Conservation (phyloP, 37 sponge, comb jelly and placozoan genomes). For the Lycopodina hypogea region DNA sequence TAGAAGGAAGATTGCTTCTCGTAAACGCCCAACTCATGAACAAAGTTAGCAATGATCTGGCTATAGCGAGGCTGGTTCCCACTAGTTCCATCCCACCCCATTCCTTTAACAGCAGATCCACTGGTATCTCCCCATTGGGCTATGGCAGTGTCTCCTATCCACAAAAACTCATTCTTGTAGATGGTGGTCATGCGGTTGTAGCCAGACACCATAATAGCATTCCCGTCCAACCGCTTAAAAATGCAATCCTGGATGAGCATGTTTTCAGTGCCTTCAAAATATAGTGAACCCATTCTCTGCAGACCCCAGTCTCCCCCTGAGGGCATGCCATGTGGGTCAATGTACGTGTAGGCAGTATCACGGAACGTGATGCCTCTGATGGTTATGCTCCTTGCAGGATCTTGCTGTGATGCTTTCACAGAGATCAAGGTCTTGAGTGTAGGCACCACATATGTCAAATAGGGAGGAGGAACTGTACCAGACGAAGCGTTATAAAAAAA, state of each 20-base stretch:
- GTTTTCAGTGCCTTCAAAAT: conserved; percentile 51
- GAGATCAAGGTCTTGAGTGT: conserved; percentile 29
- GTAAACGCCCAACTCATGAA: conserved; percentile 71
- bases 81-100: conserved; percentile 64
- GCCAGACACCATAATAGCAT: conserved; percentile 46
- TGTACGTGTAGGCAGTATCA: conserved; percentile 62
- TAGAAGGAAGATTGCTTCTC: conserved; percentile 65
- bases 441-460: conserved; percentile 29
- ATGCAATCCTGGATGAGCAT: conserved; percentile 25
- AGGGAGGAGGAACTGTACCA: conserved; percentile 35
- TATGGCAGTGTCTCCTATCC: conserved; percentile 70
- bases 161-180: conserved; percentile 49
- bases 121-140: conserved; percentile 56
- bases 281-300: conserved; percentile 49
- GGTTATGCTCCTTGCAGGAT: conserved; percentile 35
- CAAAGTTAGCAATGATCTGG: conserved; percentile 46
- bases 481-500: conserved; percentile 29
- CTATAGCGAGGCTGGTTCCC: conserved; percentile 62
- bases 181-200: conserved; percentile 56
- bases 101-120: conserved; percentile 19
- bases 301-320: conserved; percentile 67
- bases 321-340: conserved; percentile 60
- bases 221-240: conserved; percentile 59
- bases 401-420: conserved; percentile 16
- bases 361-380: conserved; percentile 36